Conservation (phyloP, 1,140 invertebrate genomes). For the Achatina immaculata region DNA sequence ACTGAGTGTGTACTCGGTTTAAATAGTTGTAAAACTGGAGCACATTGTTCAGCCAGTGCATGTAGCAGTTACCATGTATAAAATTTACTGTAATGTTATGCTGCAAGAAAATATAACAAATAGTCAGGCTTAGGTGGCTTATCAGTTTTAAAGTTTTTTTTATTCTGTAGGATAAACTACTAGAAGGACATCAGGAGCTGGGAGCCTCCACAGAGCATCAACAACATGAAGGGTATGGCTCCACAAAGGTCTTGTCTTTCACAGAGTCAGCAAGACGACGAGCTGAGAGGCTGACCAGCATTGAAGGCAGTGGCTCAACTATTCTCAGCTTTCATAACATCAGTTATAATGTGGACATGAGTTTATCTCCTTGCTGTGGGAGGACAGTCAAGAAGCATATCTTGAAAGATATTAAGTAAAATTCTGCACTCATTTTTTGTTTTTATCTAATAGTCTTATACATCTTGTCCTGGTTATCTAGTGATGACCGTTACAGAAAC, state of each 20-base stretch:
- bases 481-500: no score
- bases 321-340: conserved; percentile 17
- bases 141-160: no score
- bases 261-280: background rate
- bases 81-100: no score
- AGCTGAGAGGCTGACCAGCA: conserved; percentile 3
- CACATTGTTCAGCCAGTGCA: no score
- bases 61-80: no score
- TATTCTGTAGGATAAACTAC: background rate
- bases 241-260: background rate
- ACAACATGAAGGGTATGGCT: background rate
- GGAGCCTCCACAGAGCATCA: background rate
- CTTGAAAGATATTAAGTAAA: conserved; percentile 28
- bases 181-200: background rate
- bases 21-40: no score
- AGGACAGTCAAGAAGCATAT: conserved; percentile 26
- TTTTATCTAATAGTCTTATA: no score
- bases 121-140: no score
- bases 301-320: background rate
- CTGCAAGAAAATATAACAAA: no score
- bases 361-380: conserved; percentile 13
- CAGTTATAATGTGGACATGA: conserved; percentile 29
- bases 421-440: background rate
- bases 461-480: no score
- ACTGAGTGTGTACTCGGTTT: no score